Evolutionary conservation across 2,113 vertebrate species (phyloP), one percentile per base, ranked within the genome.

Genomic region (Istiophorus platypterus): DNA sequence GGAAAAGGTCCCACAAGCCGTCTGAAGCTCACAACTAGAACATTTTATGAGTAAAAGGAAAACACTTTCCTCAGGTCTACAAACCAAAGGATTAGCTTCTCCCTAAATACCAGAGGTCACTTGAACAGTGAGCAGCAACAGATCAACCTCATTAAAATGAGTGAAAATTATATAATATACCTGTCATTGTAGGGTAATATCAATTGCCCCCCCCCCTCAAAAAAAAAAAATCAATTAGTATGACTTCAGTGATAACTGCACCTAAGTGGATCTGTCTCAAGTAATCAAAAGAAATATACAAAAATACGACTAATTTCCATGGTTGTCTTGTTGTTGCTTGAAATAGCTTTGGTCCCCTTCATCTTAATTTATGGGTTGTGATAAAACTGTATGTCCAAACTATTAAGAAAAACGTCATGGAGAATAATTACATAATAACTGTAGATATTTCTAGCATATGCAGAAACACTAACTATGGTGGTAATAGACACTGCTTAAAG

Each of bases 1-100:
- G 73, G 72, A 75, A 80, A 65, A 88, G 62, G 79, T 84, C 72
- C 80, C 6, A 15, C 14, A 31, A 2, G 2, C 41, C 58, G 80
- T 78, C 74, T 81, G 82, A 75, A 71, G 76, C 39, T 39, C 69
- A 76, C 73, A 68, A 77, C 59, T 64, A 24, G 24, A 81, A 54
- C 17, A 24, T 69, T 69, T 74, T 26, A 22, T 58, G 12, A 73
- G 65, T 61, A 58, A 72, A 74, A 74, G 61, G 27, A 79, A 47
- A 80, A 61, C 52, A 71, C 59, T 77, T 81, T 63, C 24, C 29
- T 66, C 54, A 71, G 63, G 15, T 61, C 41, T 54, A 37, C 26
- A 76, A 75, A 75, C 10, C 64, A 76, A 82, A 61, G 39, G 24
- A 67, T 85, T 64, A 52, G 7, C 58, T 31, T 72, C 27, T 64